phyloP scores from a whole-genome alignment of 2,797 vertebrate genomes.

The Lutjanus campechanus region DNA sequence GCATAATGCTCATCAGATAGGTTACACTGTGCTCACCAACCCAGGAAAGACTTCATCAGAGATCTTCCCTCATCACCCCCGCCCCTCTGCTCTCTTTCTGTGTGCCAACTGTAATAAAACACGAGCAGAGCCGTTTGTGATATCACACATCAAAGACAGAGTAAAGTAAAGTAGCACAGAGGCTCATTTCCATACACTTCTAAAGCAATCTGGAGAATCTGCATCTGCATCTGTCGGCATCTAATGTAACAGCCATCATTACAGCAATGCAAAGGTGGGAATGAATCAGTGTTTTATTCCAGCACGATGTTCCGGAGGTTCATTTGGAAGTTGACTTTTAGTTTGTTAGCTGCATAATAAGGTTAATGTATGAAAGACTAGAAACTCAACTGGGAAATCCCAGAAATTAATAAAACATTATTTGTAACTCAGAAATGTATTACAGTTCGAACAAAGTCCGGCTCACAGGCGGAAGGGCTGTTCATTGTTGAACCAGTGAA shows the following conservation, averaged over 20 bases:
- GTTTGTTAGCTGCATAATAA: constrained; percentile 48
- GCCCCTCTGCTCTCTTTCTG: constrained; percentile 26
- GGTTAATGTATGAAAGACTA: constrained; percentile 41
- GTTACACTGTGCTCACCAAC: constrained; percentile 64
- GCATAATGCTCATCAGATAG: constrained; percentile 68
- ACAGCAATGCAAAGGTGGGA: constrained; percentile 53
- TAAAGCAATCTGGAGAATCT: constrained; percentile 61
- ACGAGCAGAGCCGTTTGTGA: constrained; percentile 66
- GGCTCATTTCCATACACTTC: constrained; percentile 72
- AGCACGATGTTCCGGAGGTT: constrained; percentile 29
- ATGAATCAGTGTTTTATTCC: constrained; percentile 34
- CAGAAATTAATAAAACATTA: constrained; percentile 49
- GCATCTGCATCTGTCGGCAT: too few relatives aligned
- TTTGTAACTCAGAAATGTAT: constrained; percentile 38
- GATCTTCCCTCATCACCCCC: constrained; percentile 35
- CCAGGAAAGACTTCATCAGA: constrained; percentile 54
- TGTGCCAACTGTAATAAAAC: constrained; percentile 72
- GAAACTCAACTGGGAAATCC: constrained; percentile 35
- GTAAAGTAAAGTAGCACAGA: constrained; percentile 64
- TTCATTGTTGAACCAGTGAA: constrained; percentile 21
- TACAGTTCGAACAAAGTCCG: not conserved
- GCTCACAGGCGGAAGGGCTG: not conserved
- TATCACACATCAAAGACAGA: constrained; percentile 74
- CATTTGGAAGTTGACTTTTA: constrained; percentile 50
- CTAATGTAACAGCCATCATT: constrained; percentile 48